Percentiles rank a stretch among this genome's conserved stretches.
Evolutionary conservation across 2,888 invertebrate species (phyloP).

Genomic region (Willowsia nigromaculata): DNA sequence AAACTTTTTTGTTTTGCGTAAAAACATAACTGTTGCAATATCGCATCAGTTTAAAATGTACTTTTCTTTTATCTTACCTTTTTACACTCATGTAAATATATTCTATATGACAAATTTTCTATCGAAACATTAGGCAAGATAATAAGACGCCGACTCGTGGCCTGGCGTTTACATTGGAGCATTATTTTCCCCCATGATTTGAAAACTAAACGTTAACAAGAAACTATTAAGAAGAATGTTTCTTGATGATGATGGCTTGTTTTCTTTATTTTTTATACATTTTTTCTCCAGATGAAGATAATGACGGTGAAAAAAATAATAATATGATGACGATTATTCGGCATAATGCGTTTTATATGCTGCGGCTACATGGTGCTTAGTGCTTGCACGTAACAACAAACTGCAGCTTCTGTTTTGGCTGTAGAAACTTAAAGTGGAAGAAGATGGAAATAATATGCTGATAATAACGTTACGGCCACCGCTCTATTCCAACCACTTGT

Average conservation of each 20-base stretch:
- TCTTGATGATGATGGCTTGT: constrained; percentile 41
- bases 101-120: too few species aligned
- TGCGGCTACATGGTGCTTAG: constrained; percentile 13
- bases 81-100: too few species aligned
- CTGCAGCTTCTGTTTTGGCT: constrained; percentile 23
- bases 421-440: not conserved
- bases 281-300: constrained; percentile 29
- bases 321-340: not conserved
- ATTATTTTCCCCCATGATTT: not conserved
- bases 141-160: too few species aligned
- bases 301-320: constrained; percentile 25
- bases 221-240: constrained; percentile 40
- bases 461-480: constrained; percentile 58
- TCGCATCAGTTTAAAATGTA: too few species aligned
- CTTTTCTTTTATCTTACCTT: too few species aligned
- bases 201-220: constrained; percentile 33
- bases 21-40: too few species aligned
- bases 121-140: too few species aligned
- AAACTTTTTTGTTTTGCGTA: too few species aligned
- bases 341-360: constrained; percentile 16
- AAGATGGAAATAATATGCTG: constrained; percentile 34
- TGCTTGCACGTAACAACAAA: constrained; percentile 31
- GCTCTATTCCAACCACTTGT: constrained; percentile 30
- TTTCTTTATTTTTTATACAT: not conserved
- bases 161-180: too few species aligned